Conservation (phyloP, 1,140 invertebrate species). For the Drosophila santomea region DNA sequence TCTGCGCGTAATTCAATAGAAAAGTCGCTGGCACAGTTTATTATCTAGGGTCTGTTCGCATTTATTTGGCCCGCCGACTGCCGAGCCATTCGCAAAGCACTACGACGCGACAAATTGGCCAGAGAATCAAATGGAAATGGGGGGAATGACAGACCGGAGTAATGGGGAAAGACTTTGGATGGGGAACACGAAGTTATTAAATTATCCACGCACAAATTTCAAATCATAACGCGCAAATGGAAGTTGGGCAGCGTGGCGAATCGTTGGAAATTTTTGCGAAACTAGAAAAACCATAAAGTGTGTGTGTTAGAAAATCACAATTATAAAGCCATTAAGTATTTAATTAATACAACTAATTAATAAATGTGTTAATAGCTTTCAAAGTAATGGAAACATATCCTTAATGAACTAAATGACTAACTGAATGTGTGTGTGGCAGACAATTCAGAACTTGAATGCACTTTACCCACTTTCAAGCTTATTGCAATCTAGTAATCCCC, state of each 20-base stretch:
- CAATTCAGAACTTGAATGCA: too few species aligned
- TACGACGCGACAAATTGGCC: slow-evolving; percentile 25
- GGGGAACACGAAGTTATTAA: slow-evolving; percentile 36
- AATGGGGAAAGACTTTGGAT: slow-evolving; percentile 1
- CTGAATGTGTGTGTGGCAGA: too few species aligned
- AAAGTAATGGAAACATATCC: too few species aligned
- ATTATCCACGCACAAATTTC: slow-evolving; percentile 45
- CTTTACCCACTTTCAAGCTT: background rate
- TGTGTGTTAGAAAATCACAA: background rate
- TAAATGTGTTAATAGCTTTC: too few species aligned
- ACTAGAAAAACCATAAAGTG: slow-evolving; percentile 13
- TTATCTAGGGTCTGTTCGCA: slow-evolving; percentile 5
- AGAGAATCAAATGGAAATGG: slow-evolving; percentile 22
- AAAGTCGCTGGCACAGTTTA: slow-evolving; percentile 29
- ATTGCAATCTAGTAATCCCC: slow-evolving; percentile 12
- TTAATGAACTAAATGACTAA: too few species aligned
- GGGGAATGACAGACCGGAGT: slow-evolving; percentile 12
- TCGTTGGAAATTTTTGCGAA: slow-evolving; percentile 13
- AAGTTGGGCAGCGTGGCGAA: slow-evolving; percentile 32
- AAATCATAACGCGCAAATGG: slow-evolving; percentile 38
- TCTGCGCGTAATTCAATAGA: slow-evolving; percentile 30
- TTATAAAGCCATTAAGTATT: background rate
- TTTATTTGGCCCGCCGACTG: slow-evolving; percentile 2
- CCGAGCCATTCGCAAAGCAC: slow-evolving; percentile 5
- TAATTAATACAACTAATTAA: background rate